Evolutionary conservation across 2,888 invertebrate genomes (phyloP).

Genomic region (Diaperis boleti): DNA sequence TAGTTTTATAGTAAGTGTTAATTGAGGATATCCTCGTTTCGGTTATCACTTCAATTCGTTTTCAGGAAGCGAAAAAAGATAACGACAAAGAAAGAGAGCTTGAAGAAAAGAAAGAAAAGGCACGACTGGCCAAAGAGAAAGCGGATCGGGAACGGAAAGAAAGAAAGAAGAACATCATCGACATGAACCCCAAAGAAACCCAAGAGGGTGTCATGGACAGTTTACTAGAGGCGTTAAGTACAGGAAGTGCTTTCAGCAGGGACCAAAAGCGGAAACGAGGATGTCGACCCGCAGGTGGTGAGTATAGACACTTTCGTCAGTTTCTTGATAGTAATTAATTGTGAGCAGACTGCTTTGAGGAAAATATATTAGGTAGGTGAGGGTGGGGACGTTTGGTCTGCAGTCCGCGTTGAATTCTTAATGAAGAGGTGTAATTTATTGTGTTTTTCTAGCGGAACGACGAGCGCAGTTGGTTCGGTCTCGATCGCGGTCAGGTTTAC

Average conservation of each 20-base stretch:
- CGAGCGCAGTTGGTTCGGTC: constrained; percentile 91
- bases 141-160: constrained; percentile 88
- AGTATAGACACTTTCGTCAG: constrained; percentile 54
- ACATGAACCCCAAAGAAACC: constrained; percentile 89
- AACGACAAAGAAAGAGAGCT: constrained; percentile 85
- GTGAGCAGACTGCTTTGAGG: constrained; percentile 42
- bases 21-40: neutral
- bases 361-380: constrained; percentile 42
- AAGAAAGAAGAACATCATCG: constrained; percentile 87
- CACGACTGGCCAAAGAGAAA: constrained; percentile 86
- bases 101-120: constrained; percentile 85
- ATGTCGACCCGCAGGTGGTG: constrained; percentile 87
- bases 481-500: constrained; percentile 84
- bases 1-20: constrained; percentile 78
- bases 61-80: constrained; percentile 84
- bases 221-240: constrained; percentile 92
- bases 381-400: constrained; percentile 66
- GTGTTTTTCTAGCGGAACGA: constrained; percentile 79
- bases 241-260: constrained; percentile 93
- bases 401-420: constrained; percentile 65
- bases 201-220: constrained; percentile 99
- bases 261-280: constrained; percentile 84
- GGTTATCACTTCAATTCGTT: no score
- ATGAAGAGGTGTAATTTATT: constrained; percentile 25
- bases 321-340: neutral